These are phyloP conservation scores for Jaculus jaculus DNA, from an alignment of 2,113 vertebrate genomes.

Conservation along the genomic window DNA sequence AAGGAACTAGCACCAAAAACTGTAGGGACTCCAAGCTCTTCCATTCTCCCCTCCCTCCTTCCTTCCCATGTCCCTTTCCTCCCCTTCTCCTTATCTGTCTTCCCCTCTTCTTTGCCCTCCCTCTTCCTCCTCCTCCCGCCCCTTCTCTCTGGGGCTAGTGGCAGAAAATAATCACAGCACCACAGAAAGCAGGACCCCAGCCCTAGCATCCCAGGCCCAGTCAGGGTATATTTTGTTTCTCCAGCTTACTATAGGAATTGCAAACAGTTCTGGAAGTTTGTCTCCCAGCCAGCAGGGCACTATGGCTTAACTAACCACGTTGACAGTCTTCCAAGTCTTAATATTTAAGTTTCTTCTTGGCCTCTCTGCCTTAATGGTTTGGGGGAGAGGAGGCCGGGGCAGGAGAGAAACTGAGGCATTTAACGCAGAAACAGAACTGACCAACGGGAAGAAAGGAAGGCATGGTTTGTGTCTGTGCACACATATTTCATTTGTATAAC, in stretches of 20 bases:
- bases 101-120: no score
- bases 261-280: background rate
- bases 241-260: background rate
- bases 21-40: background rate
- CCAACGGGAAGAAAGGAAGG: background rate
- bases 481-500: background rate
- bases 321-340: background rate
- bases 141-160: fast-evolving
- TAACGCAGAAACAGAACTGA: background rate
- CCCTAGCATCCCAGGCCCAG: fast-evolving
- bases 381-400: fast-evolving
- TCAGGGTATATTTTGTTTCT: constrained; percentile 39
- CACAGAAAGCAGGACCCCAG: constrained; percentile 33
- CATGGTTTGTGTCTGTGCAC: background rate
- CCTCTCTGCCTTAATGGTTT: background rate
- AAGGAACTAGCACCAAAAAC: constrained; percentile 12
- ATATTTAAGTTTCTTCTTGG: background rate
- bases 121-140: background rate
- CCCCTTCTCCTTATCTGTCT: background rate
- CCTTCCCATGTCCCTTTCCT: background rate
- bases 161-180: constrained; percentile 38
- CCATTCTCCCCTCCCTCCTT: background rate
- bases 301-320: background rate
- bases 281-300: background rate
- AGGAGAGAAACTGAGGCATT: background rate